A percentile compares a stretch with the other conserved stretches of the same genome.
Conservation (phyloP, 2,113 vertebrate species). For the Plotosus lineatus region DNA sequence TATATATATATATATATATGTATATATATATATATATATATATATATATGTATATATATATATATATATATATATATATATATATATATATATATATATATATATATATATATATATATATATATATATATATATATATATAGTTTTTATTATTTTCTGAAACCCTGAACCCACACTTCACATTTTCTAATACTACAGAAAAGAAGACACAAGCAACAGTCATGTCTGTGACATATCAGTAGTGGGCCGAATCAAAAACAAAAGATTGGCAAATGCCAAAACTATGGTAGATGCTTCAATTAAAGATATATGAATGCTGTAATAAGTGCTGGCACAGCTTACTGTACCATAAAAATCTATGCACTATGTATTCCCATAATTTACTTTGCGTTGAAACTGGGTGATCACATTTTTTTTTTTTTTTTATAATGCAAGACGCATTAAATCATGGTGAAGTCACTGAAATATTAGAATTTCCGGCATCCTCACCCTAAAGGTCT, state of each 20-base stretch:
- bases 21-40: too few species aligned
- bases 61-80: too few species aligned
- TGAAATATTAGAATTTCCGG: slow-evolving; percentile 48
- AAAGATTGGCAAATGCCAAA: slow-evolving; percentile 63
- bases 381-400: slow-evolving; percentile 55
- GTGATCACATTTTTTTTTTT: slow-evolving; percentile 52
- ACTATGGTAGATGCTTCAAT: slow-evolving; percentile 54
- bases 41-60: too few species aligned
- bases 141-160: slow-evolving; percentile 53
- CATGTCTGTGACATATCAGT: slow-evolving; percentile 69
- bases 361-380: slow-evolving; percentile 65
- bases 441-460: slow-evolving; percentile 33
- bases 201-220: slow-evolving; percentile 54
- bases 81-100: too few species aligned
- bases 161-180: slow-evolving; percentile 43
- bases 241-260: slow-evolving; percentile 56
- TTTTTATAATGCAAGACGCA: slow-evolving; percentile 39
- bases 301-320: slow-evolving; percentile 63
- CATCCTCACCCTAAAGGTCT: slow-evolving; percentile 41
- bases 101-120: too few species aligned
- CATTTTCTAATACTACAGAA: slow-evolving; percentile 54
- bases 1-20: too few species aligned
- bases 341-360: slow-evolving; percentile 71
- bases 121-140: too few species aligned
- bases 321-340: slow-evolving; percentile 63